Evolutionary conservation across 2,888 invertebrate genomes (phyloP), one percentile per base, ranked within the genome.

Genomic region (Bombyx huttoni): DNA sequence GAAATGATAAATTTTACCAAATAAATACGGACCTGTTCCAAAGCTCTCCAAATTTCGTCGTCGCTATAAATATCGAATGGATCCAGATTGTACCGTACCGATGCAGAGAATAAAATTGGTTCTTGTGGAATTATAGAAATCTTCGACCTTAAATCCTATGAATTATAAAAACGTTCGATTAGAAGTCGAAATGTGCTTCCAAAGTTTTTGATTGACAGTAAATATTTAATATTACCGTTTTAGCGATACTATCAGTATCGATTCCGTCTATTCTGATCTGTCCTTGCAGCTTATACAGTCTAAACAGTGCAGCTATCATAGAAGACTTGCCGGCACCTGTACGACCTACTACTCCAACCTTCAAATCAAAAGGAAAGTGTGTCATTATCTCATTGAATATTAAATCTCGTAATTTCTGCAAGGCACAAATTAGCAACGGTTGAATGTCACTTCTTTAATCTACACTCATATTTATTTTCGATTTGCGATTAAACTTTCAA

Each of bases 281-380:
- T 1, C 96, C 97, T 34, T 91, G 90, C 46, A 92, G 72, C 49
- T 92, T 89, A 34, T 92, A 90, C 50, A 97, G 76, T 50, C 95
- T 91, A 76, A 96, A 97, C 24, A 97, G 78, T 1, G 94, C 94
- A 0, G 93, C 90, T 63, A 95, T 93, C 49, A 94, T 78, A 0
- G 94, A 94, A 0, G 94, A 93, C 73, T 95, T 95, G n/a, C 96
- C 96, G 1, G 96, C 96, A 0, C 96, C 96, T 0, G 96, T 96
- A 62, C 96, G 82, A 0, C 96, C 96, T 3, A 95, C 93, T 8
- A 96, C 92, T 5, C 95, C 95, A 33, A 95, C 89, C 91, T 94
- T 54, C 13, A 67, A 61, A 40, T 40, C 12, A 54, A 48, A 14
- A 8, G 52, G 13, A 47, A 54, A 53, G 45, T 40, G 8, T 40